Evolutionary conservation across 2,113 vertebrate species (phyloP), one percentile per base, ranked within the genome.

Genomic region (Dipodomys merriami): DNA sequence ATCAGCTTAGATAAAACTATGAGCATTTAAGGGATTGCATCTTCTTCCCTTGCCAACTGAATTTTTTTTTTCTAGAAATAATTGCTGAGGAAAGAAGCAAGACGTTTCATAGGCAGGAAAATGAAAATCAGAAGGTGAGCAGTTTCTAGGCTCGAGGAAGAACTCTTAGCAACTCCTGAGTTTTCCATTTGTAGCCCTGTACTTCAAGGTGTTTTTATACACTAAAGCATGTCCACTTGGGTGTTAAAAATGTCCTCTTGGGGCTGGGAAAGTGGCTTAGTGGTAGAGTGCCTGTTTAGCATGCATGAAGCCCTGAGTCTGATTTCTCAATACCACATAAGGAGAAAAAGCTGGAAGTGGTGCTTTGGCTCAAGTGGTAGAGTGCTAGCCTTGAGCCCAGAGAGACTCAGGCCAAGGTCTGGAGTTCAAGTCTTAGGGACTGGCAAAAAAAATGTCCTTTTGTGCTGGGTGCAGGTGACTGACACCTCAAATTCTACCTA

Each of bases 51-150:
- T 69, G 64, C 15, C 19, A 68, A 20, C 23, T 83, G 80, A 72
- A 81, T 81, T 76, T 80, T 72, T 68, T 84, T 80, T 72, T 67
- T 80, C 20, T 2, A 33, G 35, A 81, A 88, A 90, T 65, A 73
- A 23, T 15, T 68, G 22, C 64, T n/a, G 20, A 82, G 78, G 57
- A 68, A 68, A 95, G 49, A 67, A 25, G 19, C 53, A 2, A 15
- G 35, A 68, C 25, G n/a, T 73, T 81, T 85, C 19, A 29, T 6
- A 90, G 71, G 29, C 1, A 79, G 20, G 44, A 71, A 20, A 81
- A 1, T n/a, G 35, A 15, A 79, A 69, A 49, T 33, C 62, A 39
- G 81, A 49, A 49, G 39, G 19, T 13, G 11, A 67, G 27, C 22
- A 25, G 2, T 39, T 33, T n/a, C 10, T 2, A 29, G 64, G 7